Evolutionary conservation across 2,797 vertebrate genomes (phyloP).

Genomic region (Malacoctenus gilli): DNA sequence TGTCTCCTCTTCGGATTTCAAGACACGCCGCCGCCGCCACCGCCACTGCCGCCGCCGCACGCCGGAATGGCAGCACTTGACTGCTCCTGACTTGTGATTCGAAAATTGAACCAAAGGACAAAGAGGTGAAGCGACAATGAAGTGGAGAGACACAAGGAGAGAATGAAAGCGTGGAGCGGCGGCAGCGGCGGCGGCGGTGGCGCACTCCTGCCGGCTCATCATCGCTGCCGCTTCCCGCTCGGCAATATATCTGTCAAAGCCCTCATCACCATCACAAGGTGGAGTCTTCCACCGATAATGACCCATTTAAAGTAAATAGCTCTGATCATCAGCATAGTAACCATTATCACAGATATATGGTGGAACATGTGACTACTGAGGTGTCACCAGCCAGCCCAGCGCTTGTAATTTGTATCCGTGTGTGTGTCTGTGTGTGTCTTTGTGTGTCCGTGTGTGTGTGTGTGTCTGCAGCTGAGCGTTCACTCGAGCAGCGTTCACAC

Average conservation of each 20-base stretch:
- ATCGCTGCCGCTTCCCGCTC: conserved; percentile 66
- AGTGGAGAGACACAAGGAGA: conserved; percentile 68
- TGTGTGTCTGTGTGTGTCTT: conserved; percentile 33
- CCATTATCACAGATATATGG: conserved; percentile 77
- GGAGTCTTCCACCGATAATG: conserved; percentile 77
- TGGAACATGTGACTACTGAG: conserved; percentile 62
- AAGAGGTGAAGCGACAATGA: conserved; percentile 76
- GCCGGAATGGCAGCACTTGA: conserved; percentile 69
- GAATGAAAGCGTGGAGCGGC: conserved; percentile 60
- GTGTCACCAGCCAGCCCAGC: conserved; percentile 76
- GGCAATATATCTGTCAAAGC: conserved; percentile 80
- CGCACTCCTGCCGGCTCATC: conserved; percentile 72
- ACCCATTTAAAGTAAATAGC: conserved; percentile 83
- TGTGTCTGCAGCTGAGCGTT: not conserved
- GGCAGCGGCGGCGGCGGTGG: too few species aligned
- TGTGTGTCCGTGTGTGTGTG: conserved; percentile 28
- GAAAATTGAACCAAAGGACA: conserved; percentile 78
- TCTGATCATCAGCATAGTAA: conserved; percentile 76
- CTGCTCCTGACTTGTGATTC: conserved; percentile 78
- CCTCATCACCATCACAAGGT: conserved; percentile 80
- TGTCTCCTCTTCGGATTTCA: conserved; percentile 59
- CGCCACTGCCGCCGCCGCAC: too few species aligned
- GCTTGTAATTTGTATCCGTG: conserved; percentile 67
- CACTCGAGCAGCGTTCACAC: conserved; percentile 49
- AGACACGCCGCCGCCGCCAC: conserved; percentile 32